These are phyloP conservation scores for Noctua comes DNA, from an alignment of 2,888 invertebrate species.

Conservation along the genomic window DNA sequence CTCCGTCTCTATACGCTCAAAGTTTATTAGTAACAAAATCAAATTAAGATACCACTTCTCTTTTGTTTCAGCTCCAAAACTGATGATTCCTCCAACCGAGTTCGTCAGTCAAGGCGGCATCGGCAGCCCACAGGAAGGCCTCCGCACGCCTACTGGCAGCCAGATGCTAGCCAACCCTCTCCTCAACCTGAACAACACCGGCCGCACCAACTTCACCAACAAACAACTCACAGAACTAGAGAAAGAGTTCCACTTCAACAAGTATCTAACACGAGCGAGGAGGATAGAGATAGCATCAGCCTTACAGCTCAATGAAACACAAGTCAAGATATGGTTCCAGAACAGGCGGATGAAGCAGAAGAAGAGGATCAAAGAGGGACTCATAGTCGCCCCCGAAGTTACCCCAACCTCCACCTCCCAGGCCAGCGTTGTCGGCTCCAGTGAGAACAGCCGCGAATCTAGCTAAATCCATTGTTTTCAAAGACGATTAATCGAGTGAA, in stretches of 20 bases:
- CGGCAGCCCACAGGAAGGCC: conserved; percentile 85
- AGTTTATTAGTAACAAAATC: background rate
- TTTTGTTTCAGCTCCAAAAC: conserved; percentile 91
- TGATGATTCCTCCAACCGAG: conserved; percentile 90
- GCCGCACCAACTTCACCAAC: conserved; percentile 99
- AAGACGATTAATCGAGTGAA: conserved; percentile 65
- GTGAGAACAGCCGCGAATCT: conserved; percentile 94
- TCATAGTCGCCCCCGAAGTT: conserved; percentile 91
- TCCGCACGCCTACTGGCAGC: conserved; percentile 88
- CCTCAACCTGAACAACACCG: conserved; percentile 94
- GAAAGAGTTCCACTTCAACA: conserved; percentile 99
- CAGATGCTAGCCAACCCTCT: conserved; percentile 87
- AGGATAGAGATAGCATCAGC: conserved; percentile 99
- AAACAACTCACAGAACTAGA: conserved; percentile 99
- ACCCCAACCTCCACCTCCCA: conserved; percentile 85
- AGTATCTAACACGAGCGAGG: conserved; percentile 98
- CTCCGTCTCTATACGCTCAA: background rate
- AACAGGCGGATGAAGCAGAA: conserved; percentile 99
- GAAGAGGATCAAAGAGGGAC: conserved; percentile 98
- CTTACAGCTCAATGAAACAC: conserved; percentile 98
- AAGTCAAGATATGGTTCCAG: conserved; percentile 99
- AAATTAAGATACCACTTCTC: conserved; percentile 19
- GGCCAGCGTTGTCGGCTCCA: conserved; percentile 88
- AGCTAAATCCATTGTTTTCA: conserved; percentile 80
- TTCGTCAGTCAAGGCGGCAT: conserved; percentile 87